These are phyloP conservation scores for Aphelocoma californica DNA, from an alignment of 2,797 vertebrate species.

Conservation along the genomic window DNA sequence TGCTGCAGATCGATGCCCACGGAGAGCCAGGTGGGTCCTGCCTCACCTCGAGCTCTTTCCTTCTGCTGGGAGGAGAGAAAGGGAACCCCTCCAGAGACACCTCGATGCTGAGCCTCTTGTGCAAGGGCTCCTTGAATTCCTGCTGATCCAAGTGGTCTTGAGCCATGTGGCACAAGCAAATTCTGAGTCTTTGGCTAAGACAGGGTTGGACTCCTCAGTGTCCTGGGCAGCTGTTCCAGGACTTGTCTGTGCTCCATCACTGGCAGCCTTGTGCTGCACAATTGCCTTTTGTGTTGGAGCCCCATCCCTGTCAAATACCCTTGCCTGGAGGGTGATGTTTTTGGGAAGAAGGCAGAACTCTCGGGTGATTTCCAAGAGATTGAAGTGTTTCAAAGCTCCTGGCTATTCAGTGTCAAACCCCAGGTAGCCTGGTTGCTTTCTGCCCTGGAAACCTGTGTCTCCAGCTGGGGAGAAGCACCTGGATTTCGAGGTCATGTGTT, in stretches of 20 bases:
- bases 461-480: not conserved
- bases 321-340: not conserved
- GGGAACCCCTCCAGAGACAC: not conserved
- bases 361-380: not conserved
- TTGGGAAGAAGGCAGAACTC: not conserved
- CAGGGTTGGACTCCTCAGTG: not conserved
- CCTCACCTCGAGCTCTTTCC: not conserved
- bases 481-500: not conserved
- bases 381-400: not conserved
- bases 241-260: not conserved
- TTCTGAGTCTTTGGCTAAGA: not conserved
- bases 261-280: not conserved
- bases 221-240: not conserved
- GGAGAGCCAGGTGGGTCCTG: conserved; percentile 85
- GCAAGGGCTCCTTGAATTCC: not conserved
- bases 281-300: not conserved
- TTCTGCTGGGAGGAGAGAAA: not conserved
- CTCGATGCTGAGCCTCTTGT: rapidly evolving
- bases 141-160: rapidly evolving
- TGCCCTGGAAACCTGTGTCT: not conserved
- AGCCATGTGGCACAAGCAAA: not conserved
- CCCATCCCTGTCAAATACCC: not conserved
- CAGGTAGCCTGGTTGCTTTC: not conserved
- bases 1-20: conserved; percentile 85
- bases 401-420: not conserved